Conservation (phyloP, 2,113 vertebrate species). For the Petrocephalus microphthalmus region DNA sequence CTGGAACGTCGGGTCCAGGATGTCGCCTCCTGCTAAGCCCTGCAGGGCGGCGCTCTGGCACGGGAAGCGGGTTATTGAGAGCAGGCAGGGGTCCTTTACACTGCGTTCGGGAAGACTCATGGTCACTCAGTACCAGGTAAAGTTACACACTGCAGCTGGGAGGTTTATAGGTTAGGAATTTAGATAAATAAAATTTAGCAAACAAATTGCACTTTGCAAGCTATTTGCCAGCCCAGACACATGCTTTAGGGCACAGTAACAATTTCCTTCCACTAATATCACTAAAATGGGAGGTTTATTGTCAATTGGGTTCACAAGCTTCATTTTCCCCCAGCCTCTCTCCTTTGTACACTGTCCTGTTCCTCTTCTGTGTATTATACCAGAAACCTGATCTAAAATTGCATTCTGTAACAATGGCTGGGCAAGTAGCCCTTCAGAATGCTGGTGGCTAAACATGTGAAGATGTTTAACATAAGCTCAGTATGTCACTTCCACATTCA, state of each 20-base stretch:
- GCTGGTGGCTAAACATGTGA: neutral
- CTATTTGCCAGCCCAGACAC: neutral
- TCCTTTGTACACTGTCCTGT: neutral
- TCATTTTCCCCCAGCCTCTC: neutral
- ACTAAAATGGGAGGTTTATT: neutral
- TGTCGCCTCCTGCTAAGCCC: conserved; percentile 51
- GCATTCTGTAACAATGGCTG: neutral
- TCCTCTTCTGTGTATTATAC: neutral
- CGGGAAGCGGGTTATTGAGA: neutral
- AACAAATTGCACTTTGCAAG: neutral
- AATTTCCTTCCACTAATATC: neutral
- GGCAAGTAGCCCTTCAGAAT: neutral
- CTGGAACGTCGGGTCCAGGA: conserved; percentile 64
- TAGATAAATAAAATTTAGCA: neutral
- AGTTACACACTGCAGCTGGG: neutral
- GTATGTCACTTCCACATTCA: neutral
- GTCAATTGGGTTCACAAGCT: neutral
- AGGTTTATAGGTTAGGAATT: neutral
- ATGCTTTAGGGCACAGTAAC: neutral
- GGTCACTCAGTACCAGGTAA: neutral
- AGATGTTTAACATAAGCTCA: neutral
- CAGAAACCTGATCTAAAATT: neutral
- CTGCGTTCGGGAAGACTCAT: neutral
- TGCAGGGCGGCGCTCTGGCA: conserved; percentile 43
- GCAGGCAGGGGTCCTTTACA: neutral